Conservation (phyloP, 2,797 vertebrate species). For the Cuniculus paca region DNA sequence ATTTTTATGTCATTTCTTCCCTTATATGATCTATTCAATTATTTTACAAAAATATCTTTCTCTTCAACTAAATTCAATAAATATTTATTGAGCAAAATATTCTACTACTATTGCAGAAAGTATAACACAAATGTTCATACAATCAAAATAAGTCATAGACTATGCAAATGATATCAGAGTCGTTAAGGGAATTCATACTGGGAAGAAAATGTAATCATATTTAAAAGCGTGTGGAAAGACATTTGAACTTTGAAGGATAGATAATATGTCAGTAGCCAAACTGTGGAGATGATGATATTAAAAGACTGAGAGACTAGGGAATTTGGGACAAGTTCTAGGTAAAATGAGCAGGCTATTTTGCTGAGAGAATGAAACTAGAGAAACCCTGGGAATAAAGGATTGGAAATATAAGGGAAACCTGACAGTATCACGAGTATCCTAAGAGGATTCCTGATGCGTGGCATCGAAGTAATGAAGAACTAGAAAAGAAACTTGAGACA, state of each 20-base stretch:
- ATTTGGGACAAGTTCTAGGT: not conserved
- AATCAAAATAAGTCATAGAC: not conserved
- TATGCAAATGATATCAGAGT: not conserved
- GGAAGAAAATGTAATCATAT: constrained; percentile 19
- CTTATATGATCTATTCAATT: not conserved
- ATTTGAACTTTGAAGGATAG: not conserved
- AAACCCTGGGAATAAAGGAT: not conserved
- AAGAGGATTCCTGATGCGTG: not conserved
- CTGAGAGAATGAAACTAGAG: not conserved
- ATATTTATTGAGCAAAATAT: not conserved
- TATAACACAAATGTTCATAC: not conserved
- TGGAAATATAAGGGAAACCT: not conserved
- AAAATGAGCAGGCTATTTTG: constrained; percentile 40
- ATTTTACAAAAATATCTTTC: not conserved
- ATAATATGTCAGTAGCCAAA: not conserved
- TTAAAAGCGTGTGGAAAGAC: not conserved
- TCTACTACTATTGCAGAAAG: not conserved
- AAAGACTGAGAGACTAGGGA: not conserved
- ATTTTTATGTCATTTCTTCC: not conserved
- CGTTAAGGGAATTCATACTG: constrained; percentile 16
- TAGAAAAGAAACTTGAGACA: not conserved
- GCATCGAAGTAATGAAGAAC: not conserved
- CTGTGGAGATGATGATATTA: not conserved
- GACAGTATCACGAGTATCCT: not conserved
- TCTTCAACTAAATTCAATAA: not conserved